Base-by-base conservation (phyloP, 2,113 vertebrate species). In the Engraulis encrasicolus region DNA sequence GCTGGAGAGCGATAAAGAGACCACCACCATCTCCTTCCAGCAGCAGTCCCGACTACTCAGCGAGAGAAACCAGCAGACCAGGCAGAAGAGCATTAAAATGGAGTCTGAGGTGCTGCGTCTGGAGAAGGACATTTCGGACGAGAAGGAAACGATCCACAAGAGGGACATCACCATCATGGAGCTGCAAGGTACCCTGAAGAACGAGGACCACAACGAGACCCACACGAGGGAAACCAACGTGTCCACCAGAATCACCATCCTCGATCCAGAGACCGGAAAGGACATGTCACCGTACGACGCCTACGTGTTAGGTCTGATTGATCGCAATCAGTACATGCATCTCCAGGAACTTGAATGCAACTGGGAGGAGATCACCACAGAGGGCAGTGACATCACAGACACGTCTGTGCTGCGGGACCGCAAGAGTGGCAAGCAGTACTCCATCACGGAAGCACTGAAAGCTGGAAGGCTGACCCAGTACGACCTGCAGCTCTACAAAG, bases 231-330 rank as follows among this genome's bases (percentile, higher is more conserved):
- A 98, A 91, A 98, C 96, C 0, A 98, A 99, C 78, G 94, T 98
- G 0, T 97, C 97, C 80, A 99, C 97, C 0, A 98, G 92, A 92
- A 97, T 99, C 90, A 96, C 95, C 36, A 98, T 99, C 91, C 61
- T 99, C 84, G 97, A 99, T 87, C 98, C 98, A 1, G 96, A 98
- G 0, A 99, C 97, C 0, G 98, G 98, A 23, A 96, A 95, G 86
- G 96, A 99, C 87, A 92, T 99, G 96, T 97, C 97, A 52, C 97
- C 98, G 0, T 99, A 99, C 0, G 98, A 99, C 14, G 98, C 98
- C 81, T 99, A 98, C 50, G 79, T 95, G 83, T 91, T 93, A 84
- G 97, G 97, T 11, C 89, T 99, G 84, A 97, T 99, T 40, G 96
- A 97, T 85, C 93, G 97, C 7, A 89, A 91, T 45, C 96, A 99